These are phyloP conservation scores for Parnassius apollo DNA, from an alignment of 2,888 invertebrate species.

Conservation along the genomic window DNA sequence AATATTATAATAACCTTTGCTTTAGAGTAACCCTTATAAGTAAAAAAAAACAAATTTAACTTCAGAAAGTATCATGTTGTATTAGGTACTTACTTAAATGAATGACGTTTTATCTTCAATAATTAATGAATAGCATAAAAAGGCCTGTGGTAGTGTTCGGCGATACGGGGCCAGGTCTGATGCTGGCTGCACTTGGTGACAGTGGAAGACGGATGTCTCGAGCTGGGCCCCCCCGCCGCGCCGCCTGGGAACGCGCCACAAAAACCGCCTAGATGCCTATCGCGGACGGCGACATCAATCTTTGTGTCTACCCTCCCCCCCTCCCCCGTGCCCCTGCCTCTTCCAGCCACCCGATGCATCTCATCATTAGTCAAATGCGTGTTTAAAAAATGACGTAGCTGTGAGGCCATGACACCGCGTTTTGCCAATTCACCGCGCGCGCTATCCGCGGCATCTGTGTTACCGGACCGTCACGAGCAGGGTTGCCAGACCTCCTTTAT, in stretches of 20 bases:
- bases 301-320: constrained; percentile 15
- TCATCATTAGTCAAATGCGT: constrained; percentile 22
- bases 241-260: constrained; percentile 15
- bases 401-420: constrained; percentile 13
- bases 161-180: background rate
- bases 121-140: background rate
- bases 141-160: background rate
- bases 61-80: no score
- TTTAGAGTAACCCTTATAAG: no score
- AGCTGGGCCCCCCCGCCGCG: constrained; percentile 18
- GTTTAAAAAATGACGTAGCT: constrained; percentile 19
- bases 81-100: no score
- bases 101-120: no score
- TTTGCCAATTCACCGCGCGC: constrained; percentile 13
- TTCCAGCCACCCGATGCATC: background rate
- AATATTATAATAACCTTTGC: no score
- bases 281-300: constrained; percentile 28
- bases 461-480: background rate
- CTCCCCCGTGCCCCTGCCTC: background rate
- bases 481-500: no score
- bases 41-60: no score
- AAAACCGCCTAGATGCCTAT: constrained; percentile 26
- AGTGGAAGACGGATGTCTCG: constrained; percentile 14
- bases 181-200: constrained; percentile 5
- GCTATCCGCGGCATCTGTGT: constrained; percentile 2